Conservation (phyloP, 2,113 vertebrate species). For the Muntiacus muntjak region DNA sequence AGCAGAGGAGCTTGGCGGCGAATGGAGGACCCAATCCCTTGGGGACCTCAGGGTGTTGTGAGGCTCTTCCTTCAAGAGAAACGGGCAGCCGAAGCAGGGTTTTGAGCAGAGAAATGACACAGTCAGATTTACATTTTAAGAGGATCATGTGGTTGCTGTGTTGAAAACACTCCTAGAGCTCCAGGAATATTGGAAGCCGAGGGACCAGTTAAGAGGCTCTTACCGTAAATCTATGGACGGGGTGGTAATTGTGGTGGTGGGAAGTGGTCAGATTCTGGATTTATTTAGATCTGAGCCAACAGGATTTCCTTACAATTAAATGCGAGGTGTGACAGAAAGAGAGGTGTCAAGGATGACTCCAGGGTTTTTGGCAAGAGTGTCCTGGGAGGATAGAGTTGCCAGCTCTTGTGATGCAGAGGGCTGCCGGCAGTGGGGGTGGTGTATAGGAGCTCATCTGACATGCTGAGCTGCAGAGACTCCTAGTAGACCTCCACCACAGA, state of each 20-base stretch:
- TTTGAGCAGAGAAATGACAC: not conserved
- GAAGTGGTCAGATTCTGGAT: not conserved
- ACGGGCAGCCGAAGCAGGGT: not conserved
- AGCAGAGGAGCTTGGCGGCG: not conserved
- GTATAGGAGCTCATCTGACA: not conserved
- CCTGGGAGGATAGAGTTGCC: not conserved
- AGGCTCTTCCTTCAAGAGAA: not conserved
- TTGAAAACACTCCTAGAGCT: not conserved
- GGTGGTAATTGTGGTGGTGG: not conserved
- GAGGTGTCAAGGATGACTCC: not conserved
- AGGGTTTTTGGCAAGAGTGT: constrained; percentile 3
- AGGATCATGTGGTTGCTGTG: not conserved
- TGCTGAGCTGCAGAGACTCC: not conserved
- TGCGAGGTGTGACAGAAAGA: not conserved
- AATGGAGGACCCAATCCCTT: rapidly evolving
- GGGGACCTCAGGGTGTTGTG: not conserved
- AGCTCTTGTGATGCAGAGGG: not conserved
- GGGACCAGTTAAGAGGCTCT: not conserved
- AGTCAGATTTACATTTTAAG: not conserved
- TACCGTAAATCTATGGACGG: not conserved
- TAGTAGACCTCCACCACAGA: not conserved
- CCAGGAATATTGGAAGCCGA: not conserved
- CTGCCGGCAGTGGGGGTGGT: not conserved
- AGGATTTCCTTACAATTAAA: constrained; percentile 22
- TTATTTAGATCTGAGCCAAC: not conserved